These are phyloP conservation scores for Pseudochromis fuscus DNA, from an alignment of 2,797 vertebrate genomes.

Conservation along the genomic window DNA sequence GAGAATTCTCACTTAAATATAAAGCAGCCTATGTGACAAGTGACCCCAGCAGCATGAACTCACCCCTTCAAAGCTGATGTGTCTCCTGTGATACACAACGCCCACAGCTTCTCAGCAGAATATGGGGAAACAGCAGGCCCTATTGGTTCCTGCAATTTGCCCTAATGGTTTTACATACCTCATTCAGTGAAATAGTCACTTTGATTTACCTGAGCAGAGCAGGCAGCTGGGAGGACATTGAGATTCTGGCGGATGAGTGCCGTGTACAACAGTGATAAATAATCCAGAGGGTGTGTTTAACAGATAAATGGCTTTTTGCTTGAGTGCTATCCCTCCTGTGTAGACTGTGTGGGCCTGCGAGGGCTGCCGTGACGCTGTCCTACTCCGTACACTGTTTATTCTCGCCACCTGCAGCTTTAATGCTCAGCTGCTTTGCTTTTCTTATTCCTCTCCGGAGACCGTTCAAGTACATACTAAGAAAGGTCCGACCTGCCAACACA, in stretches of 20 bases:
- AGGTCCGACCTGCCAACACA: conserved; percentile 29
- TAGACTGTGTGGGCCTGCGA: conserved; percentile 48
- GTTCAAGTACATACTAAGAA: conserved; percentile 41
- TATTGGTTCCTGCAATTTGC: conserved; percentile 69
- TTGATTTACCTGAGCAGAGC: conserved; percentile 84
- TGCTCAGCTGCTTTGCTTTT: conserved; percentile 50
- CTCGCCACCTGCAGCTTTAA: conserved; percentile 52
- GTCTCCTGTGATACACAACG: conserved; percentile 54
- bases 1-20: conserved; percentile 60
- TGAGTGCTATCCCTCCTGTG: conserved; percentile 74
- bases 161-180: conserved; percentile 80
- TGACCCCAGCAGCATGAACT: conserved; percentile 51
- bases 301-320: conserved; percentile 83
- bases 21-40: conserved; percentile 60
- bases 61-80: conserved; percentile 45
- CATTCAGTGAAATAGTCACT: conserved; percentile 79
- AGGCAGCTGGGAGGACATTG: conserved; percentile 70
- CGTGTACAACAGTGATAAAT: conserved; percentile 78
- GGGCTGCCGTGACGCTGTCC: conserved; percentile 34
- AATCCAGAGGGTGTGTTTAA: conserved; percentile 81
- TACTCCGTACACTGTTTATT: conserved; percentile 56
- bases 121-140: conserved; percentile 53
- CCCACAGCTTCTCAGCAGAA: conserved; percentile 52
- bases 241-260: conserved; percentile 71
- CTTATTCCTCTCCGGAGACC: conserved; percentile 29